A percentile compares a stretch with the other conserved stretches of the same genome.
Conservation (phyloP, 1,140 invertebrate genomes). For the Phthorimaea operculella region DNA sequence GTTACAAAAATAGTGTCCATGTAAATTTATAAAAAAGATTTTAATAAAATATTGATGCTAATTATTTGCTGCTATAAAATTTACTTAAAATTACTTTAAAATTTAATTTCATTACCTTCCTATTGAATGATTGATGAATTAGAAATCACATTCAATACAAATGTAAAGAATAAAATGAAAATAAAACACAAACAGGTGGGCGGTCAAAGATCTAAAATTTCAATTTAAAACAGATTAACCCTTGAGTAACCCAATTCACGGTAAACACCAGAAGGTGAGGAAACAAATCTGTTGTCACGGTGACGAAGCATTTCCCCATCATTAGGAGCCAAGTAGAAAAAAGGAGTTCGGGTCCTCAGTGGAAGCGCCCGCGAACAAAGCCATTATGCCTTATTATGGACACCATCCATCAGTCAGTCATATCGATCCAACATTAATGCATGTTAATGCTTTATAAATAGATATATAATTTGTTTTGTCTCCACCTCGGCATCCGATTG, state of each 20-base stretch:
- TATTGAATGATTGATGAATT: too few relatives aligned
- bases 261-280: constrained; percentile 49
- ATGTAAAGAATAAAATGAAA: background rate
- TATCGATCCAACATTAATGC: constrained; percentile 63
- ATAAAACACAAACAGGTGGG: constrained; percentile 1
- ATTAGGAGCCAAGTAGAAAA: constrained; percentile 51
- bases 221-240: constrained; percentile 48
- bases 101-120: too few relatives aligned
- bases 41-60: too few relatives aligned
- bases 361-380: constrained; percentile 57
- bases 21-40: too few relatives aligned
- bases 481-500: constrained; percentile 58
- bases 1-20: too few relatives aligned
- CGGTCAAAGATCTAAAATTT: constrained; percentile 11
- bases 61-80: too few relatives aligned
- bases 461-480: constrained; percentile 66
- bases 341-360: constrained; percentile 40
- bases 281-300: constrained; percentile 45
- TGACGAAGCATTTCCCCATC: constrained; percentile 56
- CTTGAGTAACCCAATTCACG: constrained; percentile 40
- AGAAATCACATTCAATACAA: too few relatives aligned
- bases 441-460: constrained; percentile 67
- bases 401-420: constrained; percentile 59
- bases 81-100: too few relatives aligned
- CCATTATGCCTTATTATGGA: constrained; percentile 64